Conservation (phyloP, 2,797 vertebrate species). For the Synanceia verrucosa region DNA sequence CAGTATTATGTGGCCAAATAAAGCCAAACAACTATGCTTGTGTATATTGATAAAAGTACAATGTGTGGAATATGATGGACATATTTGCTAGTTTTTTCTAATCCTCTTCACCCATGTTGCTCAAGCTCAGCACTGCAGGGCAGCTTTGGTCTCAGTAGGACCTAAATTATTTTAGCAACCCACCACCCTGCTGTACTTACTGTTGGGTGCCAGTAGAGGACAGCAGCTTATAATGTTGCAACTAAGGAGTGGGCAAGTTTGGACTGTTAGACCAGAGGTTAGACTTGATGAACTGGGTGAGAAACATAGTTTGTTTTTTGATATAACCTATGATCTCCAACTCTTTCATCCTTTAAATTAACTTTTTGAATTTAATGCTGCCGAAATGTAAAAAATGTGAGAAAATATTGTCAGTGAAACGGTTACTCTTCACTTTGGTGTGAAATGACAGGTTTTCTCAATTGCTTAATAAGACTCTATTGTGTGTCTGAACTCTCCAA, state of each 20-base stretch:
- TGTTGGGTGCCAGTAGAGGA: conserved; percentile 54
- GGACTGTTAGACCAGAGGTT: neutral
- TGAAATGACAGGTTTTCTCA: neutral
- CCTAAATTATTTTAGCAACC: too few relatives aligned
- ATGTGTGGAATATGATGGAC: neutral
- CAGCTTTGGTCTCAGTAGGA: neutral
- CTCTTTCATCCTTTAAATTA: neutral
- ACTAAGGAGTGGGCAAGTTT: neutral
- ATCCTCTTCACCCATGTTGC: neutral
- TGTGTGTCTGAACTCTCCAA: neutral
- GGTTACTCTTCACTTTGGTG: neutral
- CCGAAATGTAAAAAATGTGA: neutral
- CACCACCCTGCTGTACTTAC: conserved; percentile 18
- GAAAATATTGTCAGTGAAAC: neutral
- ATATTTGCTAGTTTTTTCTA: neutral
- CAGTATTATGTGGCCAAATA: neutral
- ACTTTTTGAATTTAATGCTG: neutral
- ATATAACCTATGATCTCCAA: neutral
- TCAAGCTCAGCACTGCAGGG: neutral
- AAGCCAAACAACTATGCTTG: neutral
- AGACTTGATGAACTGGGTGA: neutral
- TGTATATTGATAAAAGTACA: neutral
- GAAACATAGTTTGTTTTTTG: neutral
- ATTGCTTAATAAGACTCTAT: neutral
- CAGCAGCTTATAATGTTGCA: conserved; percentile 27